phyloP scores from a whole-genome alignment of 1,140 invertebrate genomes.

The Harpegnathos saltator region DNA sequence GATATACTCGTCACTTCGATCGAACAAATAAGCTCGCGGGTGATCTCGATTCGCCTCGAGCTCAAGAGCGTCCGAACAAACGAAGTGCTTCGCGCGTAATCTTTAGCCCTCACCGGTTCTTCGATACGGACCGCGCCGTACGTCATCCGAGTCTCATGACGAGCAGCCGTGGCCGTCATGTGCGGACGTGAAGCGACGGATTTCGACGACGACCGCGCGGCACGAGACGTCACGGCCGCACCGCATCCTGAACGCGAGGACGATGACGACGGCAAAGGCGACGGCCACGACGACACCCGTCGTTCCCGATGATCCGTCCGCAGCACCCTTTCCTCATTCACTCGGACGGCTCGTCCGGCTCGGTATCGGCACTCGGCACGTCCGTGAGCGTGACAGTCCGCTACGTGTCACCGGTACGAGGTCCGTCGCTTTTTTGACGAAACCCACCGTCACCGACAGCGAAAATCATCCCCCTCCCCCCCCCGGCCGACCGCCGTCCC shows the following conservation, averaged over 20 bases:
- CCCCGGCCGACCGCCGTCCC: background rate
- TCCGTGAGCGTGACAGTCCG: slow-evolving; percentile 17
- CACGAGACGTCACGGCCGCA: background rate
- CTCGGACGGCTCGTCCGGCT: background rate
- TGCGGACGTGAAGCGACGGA: slow-evolving; percentile 14
- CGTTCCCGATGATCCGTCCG: background rate
- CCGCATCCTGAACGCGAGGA: slow-evolving; percentile 22
- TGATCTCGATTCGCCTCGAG: background rate
- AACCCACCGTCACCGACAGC: slow-evolving; percentile 65
- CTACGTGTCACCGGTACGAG: slow-evolving; percentile 57
- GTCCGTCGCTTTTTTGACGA: slow-evolving; percentile 71
- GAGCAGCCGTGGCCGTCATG: background rate
- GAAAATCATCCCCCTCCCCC: slow-evolving; percentile 68
- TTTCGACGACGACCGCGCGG: background rate
- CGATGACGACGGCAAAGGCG: background rate
- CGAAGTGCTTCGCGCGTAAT: background rate
- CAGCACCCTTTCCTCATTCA: background rate
- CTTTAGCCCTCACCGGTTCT: slow-evolving; percentile 54
- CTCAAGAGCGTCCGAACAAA: background rate
- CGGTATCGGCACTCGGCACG: background rate
- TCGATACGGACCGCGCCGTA: slow-evolving; percentile 21
- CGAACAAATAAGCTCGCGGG: no score
- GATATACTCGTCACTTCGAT: background rate
- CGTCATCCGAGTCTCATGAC: slow-evolving; percentile 64
- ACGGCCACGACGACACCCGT: no score